A percentile compares a stretch with the other conserved stretches of the same genome.
These are phyloP conservation scores for Xenopus borealis DNA, from an alignment of 2,113 vertebrate species.

Conservation along the genomic window DNA sequence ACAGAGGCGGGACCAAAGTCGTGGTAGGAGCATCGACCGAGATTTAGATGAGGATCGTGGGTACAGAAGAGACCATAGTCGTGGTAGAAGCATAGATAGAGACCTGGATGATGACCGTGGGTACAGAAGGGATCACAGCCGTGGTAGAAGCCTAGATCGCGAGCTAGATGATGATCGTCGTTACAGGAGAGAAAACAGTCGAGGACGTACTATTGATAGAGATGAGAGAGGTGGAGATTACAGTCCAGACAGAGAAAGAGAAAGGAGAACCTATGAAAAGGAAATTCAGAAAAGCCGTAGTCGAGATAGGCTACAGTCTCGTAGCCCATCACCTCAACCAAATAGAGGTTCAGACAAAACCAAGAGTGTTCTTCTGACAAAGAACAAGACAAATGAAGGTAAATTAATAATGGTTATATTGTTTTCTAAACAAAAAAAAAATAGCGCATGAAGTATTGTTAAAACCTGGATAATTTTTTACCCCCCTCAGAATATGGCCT, in stretches of 20 bases:
- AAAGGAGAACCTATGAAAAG: constrained; percentile 52
- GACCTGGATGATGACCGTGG: constrained; percentile 44
- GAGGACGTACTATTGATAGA: constrained; percentile 57
- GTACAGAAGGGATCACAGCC: constrained; percentile 52
- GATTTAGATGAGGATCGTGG: constrained; percentile 62
- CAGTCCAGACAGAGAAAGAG: constrained; percentile 60
- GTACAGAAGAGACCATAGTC: constrained; percentile 60
- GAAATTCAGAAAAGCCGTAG: constrained; percentile 62
- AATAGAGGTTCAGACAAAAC: constrained; percentile 67
- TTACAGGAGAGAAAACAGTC: constrained; percentile 62
- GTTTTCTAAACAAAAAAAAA: not conserved
- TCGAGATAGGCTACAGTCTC: constrained; percentile 67
- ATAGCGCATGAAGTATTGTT: not conserved
- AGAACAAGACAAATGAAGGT: constrained; percentile 87
- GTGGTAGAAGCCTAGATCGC: constrained; percentile 60
- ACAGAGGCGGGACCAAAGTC: constrained; percentile 66
- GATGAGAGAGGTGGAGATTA: constrained; percentile 54
- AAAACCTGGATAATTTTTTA: constrained; percentile 4
- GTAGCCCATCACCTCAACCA: constrained; percentile 60
- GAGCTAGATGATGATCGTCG: constrained; percentile 58
- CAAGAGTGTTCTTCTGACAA: constrained; percentile 79
- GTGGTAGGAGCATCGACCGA: constrained; percentile 68
- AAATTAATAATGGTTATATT: constrained; percentile 10
- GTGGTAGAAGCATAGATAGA: constrained; percentile 50
- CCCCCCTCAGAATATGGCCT: constrained; percentile 86